Conservation (phyloP, 1,140 invertebrate genomes). For the Lethrus apterus region DNA sequence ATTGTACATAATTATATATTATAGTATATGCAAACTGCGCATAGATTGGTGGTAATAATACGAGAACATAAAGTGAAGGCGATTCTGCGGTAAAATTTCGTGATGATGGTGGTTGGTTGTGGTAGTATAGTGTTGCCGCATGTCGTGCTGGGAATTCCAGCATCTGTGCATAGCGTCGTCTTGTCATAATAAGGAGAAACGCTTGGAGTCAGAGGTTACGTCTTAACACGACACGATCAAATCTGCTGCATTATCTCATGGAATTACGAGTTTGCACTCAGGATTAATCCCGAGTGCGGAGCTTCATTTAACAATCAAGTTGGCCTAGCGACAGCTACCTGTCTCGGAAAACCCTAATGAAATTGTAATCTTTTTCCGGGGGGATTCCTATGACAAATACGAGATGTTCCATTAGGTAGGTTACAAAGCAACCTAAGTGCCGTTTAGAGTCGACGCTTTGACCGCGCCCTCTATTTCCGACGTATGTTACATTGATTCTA, state of each 20-base stretch:
- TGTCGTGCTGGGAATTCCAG: background rate
- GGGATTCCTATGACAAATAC: constrained; percentile 13
- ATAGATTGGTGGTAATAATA: constrained; percentile 13
- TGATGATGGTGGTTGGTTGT: background rate
- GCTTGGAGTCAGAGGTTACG: constrained; percentile 3
- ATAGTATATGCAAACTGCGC: constrained; percentile 10
- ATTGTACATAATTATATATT: too few relatives aligned
- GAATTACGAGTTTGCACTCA: constrained; percentile 15
- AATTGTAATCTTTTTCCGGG: constrained; percentile 12
- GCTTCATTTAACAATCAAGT: constrained; percentile 8
- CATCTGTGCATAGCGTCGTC: constrained; percentile 1
- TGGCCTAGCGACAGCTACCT: constrained; percentile 9
- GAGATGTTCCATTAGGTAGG: background rate
- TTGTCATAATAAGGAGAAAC: background rate
- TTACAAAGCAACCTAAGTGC: too few relatives aligned
- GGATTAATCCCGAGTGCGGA: constrained; percentile 4
- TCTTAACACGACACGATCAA: constrained; percentile 8
- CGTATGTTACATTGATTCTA: constrained; percentile 10
- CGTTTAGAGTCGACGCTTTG: too few relatives aligned
- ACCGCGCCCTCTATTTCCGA: constrained; percentile 3
- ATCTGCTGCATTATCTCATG: constrained; percentile 14
- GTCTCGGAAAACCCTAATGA: constrained; percentile 7
- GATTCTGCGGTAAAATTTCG: constrained; percentile 6
- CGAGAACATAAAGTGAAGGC: constrained; percentile 3
- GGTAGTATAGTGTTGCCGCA: too few relatives aligned